These are phyloP conservation scores for Pomacea maculata DNA, from an alignment of 1,140 invertebrate species.

Conservation along the genomic window DNA sequence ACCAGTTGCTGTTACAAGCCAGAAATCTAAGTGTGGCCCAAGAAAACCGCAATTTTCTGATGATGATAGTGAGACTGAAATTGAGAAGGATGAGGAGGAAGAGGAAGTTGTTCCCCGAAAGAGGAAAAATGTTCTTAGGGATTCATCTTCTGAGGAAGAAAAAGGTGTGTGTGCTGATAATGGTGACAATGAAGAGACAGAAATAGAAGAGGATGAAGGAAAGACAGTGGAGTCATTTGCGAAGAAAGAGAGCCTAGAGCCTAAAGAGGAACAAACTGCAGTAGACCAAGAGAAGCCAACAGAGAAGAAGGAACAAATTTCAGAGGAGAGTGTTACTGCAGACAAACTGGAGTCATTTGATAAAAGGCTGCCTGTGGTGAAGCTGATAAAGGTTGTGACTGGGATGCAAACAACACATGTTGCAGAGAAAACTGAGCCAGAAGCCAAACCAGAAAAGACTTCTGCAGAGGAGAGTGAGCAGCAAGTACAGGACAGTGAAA, in stretches of 20 bases:
- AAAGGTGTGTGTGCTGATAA: neutral
- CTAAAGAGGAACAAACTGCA: neutral
- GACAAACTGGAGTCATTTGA: neutral
- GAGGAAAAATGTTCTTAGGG: conserved; percentile 31
- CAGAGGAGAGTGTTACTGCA: neutral
- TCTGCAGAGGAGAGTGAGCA: no score
- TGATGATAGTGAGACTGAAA: conserved; percentile 15
- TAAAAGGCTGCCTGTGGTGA: no score
- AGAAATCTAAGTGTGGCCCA: neutral
- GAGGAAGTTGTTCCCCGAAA: conserved; percentile 17
- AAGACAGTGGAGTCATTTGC: neutral
- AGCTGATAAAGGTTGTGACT: no score
- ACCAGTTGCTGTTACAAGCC: neutral
- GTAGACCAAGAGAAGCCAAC: conserved; percentile 2
- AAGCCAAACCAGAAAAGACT: no score
- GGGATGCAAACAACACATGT: no score
- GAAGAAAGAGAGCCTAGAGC: neutral
- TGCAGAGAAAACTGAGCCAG: no score
- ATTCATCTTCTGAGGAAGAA: conserved; percentile 30
- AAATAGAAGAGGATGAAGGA: conserved; percentile 4
- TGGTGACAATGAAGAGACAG: conserved; percentile 11
- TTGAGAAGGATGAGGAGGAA: conserved; percentile 27
- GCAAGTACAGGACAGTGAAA: no score
- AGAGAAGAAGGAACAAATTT: neutral
- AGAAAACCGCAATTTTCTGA: conserved; percentile 2